Base-by-base conservation (phyloP, 2,888 invertebrate species). In the Ectemnius cavifrons region DNA sequence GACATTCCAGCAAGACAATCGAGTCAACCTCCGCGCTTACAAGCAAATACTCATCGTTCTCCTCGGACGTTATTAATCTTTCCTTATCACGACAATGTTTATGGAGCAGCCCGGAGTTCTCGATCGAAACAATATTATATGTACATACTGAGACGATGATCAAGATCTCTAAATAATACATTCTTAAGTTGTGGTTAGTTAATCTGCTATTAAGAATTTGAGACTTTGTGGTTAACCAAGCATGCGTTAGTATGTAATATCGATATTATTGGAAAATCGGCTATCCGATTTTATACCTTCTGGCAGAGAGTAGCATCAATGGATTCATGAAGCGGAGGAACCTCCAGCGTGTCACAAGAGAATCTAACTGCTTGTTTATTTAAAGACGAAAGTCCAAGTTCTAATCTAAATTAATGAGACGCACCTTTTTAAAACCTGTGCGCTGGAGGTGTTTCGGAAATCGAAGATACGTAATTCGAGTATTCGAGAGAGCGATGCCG, bases 1-100 rank as follows among this genome's bases (percentile, higher is more conserved):
- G 91, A 84, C 93, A 93, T 79, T 92, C 90, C 71, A 93, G 85
- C 56, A 89, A 83, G 67, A 93, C 78, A 52, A 91, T 92, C 75
- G 92, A 84, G 49, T 90, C 89, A 37, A 90, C 72, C 71, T 88
- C 86, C 65, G 87, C 92, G 79, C 92, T 92, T 37, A 92, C 90
- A 58, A 93, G 85, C 52, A 91, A 87, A 86, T 91, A 92, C 75
- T 91, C 88, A 80, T 93, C 92, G 65, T 89, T 88, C 75, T 91
- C 91, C 63, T 91, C 89, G 14, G 90, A 89, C 1, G 89, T 87
- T 69, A 92, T 89, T 65, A 92, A 86, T 74, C 92, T 88, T 58
- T 91, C 89, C 70, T 89, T 89, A 67, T 92, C 91, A 78, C 92
- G 87, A 71, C 92, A 93, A 77, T 91, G 90, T 75, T 84, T 88